Conservation (phyloP, 1,140 invertebrate genomes). For the Hyles vespertilio region DNA sequence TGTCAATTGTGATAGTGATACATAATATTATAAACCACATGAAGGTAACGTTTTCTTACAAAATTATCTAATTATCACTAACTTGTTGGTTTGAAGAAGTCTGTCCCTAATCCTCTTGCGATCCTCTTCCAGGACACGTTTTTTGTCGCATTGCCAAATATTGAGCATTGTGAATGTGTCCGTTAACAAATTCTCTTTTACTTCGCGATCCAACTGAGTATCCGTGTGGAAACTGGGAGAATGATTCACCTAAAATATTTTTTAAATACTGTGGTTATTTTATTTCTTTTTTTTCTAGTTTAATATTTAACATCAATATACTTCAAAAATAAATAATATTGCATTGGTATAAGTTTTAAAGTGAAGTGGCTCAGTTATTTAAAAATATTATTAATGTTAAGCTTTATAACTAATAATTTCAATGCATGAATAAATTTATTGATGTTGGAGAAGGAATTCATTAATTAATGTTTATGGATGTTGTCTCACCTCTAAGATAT, state of each 20-base stretch:
- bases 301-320: no score
- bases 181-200: conserved; percentile 88
- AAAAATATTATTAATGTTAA: no score
- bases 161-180: conserved; percentile 91
- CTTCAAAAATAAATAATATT: no score
- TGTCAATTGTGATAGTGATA: no score
- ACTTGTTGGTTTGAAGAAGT: conserved; percentile 77
- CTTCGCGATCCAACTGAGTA: conserved; percentile 86
- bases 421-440: no score
- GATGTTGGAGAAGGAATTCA: no score
- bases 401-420: no score
- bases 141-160: conserved; percentile 86
- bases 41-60: neutral
- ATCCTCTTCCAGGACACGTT: conserved; percentile 84
- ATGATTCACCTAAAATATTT: conserved; percentile 83
- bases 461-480: no score
- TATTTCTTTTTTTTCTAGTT: no score
- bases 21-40: no score
- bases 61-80: conserved; percentile 1
- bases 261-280: neutral
- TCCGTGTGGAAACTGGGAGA: conserved; percentile 95
- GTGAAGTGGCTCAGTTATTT: no score
- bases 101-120: conserved; percentile 80
- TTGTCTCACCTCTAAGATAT: conserved; percentile 85
- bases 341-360: no score